phyloP scores from a whole-genome alignment of 2,888 invertebrate species.

The Chloroclystis v-ata region DNA sequence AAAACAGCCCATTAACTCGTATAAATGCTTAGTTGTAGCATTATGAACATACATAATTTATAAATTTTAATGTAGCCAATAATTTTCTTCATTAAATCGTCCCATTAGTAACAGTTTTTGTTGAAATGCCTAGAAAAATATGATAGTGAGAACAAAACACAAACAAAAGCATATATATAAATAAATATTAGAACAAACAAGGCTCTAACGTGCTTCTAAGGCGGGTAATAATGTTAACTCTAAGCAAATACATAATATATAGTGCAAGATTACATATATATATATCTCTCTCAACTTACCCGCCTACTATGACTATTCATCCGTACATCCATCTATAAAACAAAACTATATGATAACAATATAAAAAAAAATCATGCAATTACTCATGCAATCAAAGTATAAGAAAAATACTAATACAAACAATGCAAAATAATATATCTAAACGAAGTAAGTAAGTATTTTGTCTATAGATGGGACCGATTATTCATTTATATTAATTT shows the following conservation, averaged over 20 bases:
- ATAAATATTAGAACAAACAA: slow-evolving; percentile 21
- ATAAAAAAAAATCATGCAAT: slow-evolving; percentile 28
- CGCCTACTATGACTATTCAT: slow-evolving; percentile 78
- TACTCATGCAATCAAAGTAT: slow-evolving; percentile 3
- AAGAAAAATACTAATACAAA: background rate
- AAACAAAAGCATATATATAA: slow-evolving; percentile 11
- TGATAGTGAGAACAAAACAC: slow-evolving; percentile 7
- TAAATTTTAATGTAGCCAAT: too few species aligned
- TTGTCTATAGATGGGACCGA: too few species aligned
- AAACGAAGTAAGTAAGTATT: too few species aligned
- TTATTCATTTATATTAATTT: too few species aligned
- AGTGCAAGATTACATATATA: slow-evolving; percentile 38
- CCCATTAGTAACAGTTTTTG: too few species aligned
- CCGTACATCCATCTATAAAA: slow-evolving; percentile 79
- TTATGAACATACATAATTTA: too few species aligned
- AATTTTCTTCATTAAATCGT: too few species aligned
- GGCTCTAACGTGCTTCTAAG: slow-evolving; percentile 27
- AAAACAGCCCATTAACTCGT: too few species aligned
- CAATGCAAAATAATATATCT: background rate
- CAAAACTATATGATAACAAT: slow-evolving; percentile 61
- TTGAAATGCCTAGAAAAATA: background rate
- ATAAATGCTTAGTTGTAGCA: too few species aligned
- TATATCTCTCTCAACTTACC: slow-evolving; percentile 63
- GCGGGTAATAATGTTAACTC: slow-evolving; percentile 37
- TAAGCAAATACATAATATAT: slow-evolving; percentile 31